phyloP scores from a whole-genome alignment of 1,140 invertebrate genomes.

The Scaptomyza pallida region DNA sequence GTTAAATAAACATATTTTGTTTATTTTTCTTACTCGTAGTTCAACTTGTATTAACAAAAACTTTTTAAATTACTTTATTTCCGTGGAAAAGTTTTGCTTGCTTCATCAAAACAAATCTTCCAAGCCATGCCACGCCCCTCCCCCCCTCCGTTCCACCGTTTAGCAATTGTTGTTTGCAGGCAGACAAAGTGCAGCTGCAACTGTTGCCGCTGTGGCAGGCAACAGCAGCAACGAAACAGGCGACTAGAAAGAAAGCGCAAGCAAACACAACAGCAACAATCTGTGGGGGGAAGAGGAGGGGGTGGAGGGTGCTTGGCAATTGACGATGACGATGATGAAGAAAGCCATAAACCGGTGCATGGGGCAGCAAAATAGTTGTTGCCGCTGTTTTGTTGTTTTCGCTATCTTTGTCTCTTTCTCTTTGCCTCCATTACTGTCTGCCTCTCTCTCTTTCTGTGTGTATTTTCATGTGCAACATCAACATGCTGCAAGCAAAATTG shows the following conservation, averaged over 20 bases:
- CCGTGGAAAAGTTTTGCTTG: background rate
- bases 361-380: slow-evolving; percentile 7
- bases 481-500: slow-evolving; percentile 36
- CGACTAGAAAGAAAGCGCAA: slow-evolving; percentile 78
- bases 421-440: slow-evolving; percentile 7
- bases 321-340: slow-evolving; percentile 20
- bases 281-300: background rate
- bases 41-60: background rate
- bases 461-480: slow-evolving; percentile 58
- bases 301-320: slow-evolving; percentile 18
- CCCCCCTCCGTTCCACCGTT: background rate
- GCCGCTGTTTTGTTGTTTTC: background rate
- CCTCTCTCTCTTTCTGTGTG: slow-evolving; percentile 28
- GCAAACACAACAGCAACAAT: slow-evolving; percentile 22
- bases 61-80: slow-evolving; percentile 1
- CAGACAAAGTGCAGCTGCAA: slow-evolving; percentile 58
- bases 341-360: slow-evolving; percentile 66
- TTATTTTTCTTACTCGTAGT: background rate
- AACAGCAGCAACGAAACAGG: slow-evolving; percentile 72
- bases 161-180: slow-evolving; percentile 17
- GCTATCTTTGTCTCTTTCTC: slow-evolving; percentile 18
- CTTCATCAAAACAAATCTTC: background rate
- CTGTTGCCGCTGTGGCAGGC: slow-evolving; percentile 49
- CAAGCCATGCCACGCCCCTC: background rate
- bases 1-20: background rate